Evolutionary conservation across 2,888 invertebrate genomes (phyloP), one percentile per base, ranked within the genome.

Genomic region (Meiosimyza platycephala): DNA sequence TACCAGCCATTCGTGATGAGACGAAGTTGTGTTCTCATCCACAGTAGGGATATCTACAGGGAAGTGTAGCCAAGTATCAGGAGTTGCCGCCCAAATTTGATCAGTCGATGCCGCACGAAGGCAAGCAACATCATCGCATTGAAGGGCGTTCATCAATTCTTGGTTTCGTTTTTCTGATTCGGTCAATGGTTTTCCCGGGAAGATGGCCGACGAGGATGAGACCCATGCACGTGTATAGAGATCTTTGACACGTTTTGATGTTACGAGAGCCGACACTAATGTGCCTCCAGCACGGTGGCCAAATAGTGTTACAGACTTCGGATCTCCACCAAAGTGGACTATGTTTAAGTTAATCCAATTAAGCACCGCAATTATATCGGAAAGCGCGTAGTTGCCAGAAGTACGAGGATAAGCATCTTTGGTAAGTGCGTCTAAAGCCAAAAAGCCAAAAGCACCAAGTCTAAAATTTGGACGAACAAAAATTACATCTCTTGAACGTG

Each of bases 391-490:
- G 85, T 96, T 96, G 48, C 96, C 96, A 0, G 95, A 94, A 0
- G 92, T 92, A 47, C 89, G 90, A 0, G 94, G 93, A 83, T 94
- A 92, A 22, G 91, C 90, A 0, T 91, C 89, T 78, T 92, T 90
- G 0, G 93, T 91, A 1, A 95, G 87, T 3, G 91, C 89, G 72
- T 93, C 92, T 6, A 93, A 88, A 0, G 96, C 92, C 65, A 97
- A 88, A 84, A 96, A 97, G 5, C 97, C 97, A 72, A 94, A 90
- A 65, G 92, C 90, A 0, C 93, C 93, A 74, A 93, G 87, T 80
- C 96, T 90, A 87, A 96, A 96, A 83, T 96, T 95, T 5, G 96
- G 95, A 75, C 94, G 90, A 2, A 97, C 96, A 83, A 95, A 94
- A 9, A 97, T 92, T 2, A 95, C 93, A 83, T 95, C 94, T 74